phyloP scores from a whole-genome alignment of 2,888 invertebrate species.

The Dasysyrphus albostriatus region DNA sequence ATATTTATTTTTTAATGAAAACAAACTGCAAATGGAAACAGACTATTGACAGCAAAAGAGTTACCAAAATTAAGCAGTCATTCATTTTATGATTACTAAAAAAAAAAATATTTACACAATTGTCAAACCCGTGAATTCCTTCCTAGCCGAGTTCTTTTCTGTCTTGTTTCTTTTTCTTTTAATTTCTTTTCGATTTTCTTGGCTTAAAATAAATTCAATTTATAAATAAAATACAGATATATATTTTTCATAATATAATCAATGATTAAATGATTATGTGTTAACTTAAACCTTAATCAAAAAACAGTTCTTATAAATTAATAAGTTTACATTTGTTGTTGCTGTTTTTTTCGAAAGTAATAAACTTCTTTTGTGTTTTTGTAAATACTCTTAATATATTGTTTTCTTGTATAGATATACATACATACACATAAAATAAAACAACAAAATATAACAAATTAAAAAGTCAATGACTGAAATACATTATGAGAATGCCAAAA shows the following conservation, averaged over 20 bases:
- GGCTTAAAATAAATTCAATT: slow-evolving; percentile 65
- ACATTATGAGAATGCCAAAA: slow-evolving; percentile 18
- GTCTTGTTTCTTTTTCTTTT: not conserved
- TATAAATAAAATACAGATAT: slow-evolving; percentile 29
- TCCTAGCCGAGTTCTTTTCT: not conserved
- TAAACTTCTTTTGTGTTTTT: slow-evolving; percentile 24
- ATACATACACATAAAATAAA: slow-evolving; percentile 13
- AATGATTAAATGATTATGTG: slow-evolving; percentile 54
- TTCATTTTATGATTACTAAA: slow-evolving; percentile 7
- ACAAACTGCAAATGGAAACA: not conserved
- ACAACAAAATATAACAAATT: slow-evolving; percentile 30
- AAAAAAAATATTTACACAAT: slow-evolving; percentile 58
- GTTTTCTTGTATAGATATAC: slow-evolving; percentile 17
- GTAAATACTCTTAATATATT: slow-evolving; percentile 15
- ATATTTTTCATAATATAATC: slow-evolving; percentile 32
- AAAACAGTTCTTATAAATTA: slow-evolving; percentile 62
- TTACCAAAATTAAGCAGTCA: not conserved
- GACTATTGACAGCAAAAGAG: not conserved
- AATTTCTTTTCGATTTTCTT: slow-evolving; percentile 37
- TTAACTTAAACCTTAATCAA: slow-evolving; percentile 44
- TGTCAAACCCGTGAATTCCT: slow-evolving; percentile 30
- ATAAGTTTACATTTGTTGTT: slow-evolving; percentile 51
- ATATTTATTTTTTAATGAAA: slow-evolving; percentile 32
- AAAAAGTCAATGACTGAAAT: slow-evolving; percentile 27
- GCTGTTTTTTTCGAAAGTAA: slow-evolving; percentile 20